These are phyloP conservation scores for Hippasteria phrygiana DNA, from an alignment of 53 echinoderm and acorn worm genomes.

Conservation along the genomic window DNA sequence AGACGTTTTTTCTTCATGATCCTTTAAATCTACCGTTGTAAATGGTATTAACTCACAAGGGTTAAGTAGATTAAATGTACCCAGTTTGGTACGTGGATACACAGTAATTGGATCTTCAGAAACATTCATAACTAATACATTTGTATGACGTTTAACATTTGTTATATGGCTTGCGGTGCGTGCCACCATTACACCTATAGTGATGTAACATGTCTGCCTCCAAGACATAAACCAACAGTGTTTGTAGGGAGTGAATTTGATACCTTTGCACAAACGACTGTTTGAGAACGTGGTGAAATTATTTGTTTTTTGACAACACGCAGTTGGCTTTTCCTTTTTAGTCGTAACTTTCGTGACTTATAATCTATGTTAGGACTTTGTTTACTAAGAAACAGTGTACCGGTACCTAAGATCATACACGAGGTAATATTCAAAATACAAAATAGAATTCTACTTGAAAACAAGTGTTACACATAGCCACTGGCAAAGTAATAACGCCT, in stretches of 20 bases:
- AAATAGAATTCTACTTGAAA: neutral
- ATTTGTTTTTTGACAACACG: neutral
- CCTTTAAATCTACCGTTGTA: neutral
- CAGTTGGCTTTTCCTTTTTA: neutral
- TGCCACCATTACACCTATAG: constrained; percentile 1
- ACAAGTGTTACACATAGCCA: too few relatives aligned
- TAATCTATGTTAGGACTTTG: constrained; percentile 13
- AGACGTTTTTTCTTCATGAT: neutral
- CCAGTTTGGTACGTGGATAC: constrained; percentile 34
- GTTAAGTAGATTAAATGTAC: neutral
- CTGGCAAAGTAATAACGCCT: too few relatives aligned
- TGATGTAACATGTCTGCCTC: neutral
- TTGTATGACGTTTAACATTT: neutral
- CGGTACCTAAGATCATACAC: neutral
- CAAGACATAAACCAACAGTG: constrained; percentile 22
- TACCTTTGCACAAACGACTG: neutral
- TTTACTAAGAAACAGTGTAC: neutral
- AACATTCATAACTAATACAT: constrained; percentile 25
- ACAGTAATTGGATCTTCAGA: neutral
- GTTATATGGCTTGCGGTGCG: neutral
- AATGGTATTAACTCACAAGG: neutral
- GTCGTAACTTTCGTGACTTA: neutral
- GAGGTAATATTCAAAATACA: neutral
- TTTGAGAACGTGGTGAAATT: neutral
- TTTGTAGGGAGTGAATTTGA: neutral